These are phyloP conservation scores for Heliornis fulica DNA, from an alignment of 2,113 vertebrate genomes.

Conservation along the genomic window DNA sequence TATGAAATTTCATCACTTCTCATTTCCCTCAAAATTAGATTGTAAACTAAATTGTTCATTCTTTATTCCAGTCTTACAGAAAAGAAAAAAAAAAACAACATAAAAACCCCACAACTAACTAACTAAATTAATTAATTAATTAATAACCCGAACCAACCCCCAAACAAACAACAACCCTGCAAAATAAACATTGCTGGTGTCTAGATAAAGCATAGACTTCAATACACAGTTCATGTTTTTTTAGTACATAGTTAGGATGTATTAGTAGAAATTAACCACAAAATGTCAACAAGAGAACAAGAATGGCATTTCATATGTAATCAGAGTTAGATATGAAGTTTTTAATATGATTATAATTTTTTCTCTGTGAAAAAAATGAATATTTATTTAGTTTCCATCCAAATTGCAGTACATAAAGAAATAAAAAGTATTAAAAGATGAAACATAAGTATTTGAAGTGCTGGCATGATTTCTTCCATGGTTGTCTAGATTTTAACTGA, in stretches of 20 bases:
- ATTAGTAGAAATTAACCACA: background rate
- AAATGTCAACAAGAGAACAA: background rate
- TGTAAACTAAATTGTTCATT: constrained; percentile 42
- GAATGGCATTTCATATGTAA: background rate
- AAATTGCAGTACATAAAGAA: background rate
- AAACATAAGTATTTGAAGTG: background rate
- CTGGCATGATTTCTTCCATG: background rate
- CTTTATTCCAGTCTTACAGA: constrained; percentile 10
- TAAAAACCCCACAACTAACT: too few species aligned
- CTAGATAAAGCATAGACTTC: background rate
- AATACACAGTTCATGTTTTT: background rate
- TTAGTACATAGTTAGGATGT: background rate
- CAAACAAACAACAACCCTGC: background rate
- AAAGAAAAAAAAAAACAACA: background rate
- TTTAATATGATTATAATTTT: background rate
- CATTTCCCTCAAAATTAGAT: constrained; percentile 67
- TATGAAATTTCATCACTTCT: constrained; percentile 56
- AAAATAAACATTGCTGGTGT: background rate
- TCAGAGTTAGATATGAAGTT: background rate
- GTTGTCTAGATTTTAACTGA: background rate
- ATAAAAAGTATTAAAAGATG: background rate
- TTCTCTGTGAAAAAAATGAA: background rate
- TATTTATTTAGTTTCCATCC: background rate
- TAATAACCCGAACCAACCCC: too few species aligned
- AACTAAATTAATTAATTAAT: too few species aligned